Base-by-base conservation (phyloP, 2,113 vertebrate genomes). In the Circaetus gallicus region DNA sequence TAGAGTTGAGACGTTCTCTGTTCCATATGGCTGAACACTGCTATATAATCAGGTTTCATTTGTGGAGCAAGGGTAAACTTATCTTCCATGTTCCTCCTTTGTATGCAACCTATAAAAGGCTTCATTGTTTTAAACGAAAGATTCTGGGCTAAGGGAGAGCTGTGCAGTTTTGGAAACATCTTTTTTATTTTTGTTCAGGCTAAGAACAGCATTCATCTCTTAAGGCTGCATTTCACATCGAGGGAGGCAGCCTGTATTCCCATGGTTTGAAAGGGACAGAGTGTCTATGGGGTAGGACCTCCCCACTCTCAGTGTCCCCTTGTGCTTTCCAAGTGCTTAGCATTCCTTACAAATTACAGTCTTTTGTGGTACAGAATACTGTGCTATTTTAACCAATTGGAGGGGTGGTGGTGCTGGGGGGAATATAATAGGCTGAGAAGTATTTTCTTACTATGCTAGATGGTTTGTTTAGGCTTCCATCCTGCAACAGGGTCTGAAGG, bases 311-410 rank as follows among this genome's bases (percentile, higher is more conserved):
- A 65, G 61, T 70, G 86, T 95, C 93, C 93, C 74, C 95, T 91
- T 76, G 52, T 93, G 81, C 90, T 96, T 95, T 94, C 94, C 89
- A 76, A 95, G 91, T 79, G 73, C 83, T 93, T 86, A 45, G 70
- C 88, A 97, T 97, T 96, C 94, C 93, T 91, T 72, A 95, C 89
- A 97, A 97, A 96, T 97, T 76, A 95, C 96, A 94, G 89, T 61
- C 92, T 82, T 95, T 93, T 95, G 84, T 93, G 89, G 86, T 84
- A 85, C 45, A 74, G 91, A 89, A 89, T 86, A 82, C 93, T 67
- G 49, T 87, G 66, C 93, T 95, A 53, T 97, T 97, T 97, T 79
- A 93, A 89, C 66, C 13, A 12, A 11, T 38, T 79, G 85, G 88
- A 90, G 34, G 95, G 59, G 43, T 92, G 86, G 69, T 80, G 71